These are phyloP conservation scores for Bathynomus jamesi DNA, from an alignment of 1,140 invertebrate species.

Conservation along the genomic window DNA sequence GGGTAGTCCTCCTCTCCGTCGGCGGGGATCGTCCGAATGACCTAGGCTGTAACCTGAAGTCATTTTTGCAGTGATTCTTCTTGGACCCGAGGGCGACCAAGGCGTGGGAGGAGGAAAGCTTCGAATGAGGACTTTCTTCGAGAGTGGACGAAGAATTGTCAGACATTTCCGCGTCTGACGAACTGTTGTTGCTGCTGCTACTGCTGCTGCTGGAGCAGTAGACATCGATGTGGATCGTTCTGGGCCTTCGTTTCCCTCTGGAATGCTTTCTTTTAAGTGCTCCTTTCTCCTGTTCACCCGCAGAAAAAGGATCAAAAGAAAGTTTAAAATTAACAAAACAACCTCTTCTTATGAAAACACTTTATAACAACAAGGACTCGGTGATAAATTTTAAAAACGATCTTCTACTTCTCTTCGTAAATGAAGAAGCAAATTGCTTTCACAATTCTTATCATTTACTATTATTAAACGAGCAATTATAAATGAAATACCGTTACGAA, in stretches of 20 bases:
- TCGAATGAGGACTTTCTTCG: slow-evolving; percentile 42
- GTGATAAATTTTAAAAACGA: no score
- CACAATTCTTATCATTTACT: no score
- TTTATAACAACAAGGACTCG: no score
- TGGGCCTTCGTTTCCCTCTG: slow-evolving; percentile 43
- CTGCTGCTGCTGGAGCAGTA: slow-evolving; percentile 62
- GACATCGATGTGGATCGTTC: slow-evolving; percentile 67
- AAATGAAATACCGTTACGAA: no score
- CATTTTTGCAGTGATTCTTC: slow-evolving; percentile 24
- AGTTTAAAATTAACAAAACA: no score
- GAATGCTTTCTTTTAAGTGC: neutral
- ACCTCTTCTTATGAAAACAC: no score
- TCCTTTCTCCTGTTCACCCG: slow-evolving; percentile 1
- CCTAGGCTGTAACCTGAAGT: slow-evolving; percentile 15
- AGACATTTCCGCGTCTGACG: slow-evolving; percentile 27
- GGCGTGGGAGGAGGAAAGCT: slow-evolving; percentile 53
- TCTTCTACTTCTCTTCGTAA: no score
- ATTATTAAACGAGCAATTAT: no score
- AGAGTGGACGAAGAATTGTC: slow-evolving; percentile 39
- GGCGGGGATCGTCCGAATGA: neutral
- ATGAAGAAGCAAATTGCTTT: no score
- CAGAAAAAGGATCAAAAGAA: neutral
- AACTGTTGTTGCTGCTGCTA: slow-evolving; percentile 41
- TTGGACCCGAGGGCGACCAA: slow-evolving; percentile 49
- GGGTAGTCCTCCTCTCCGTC: no score